Evolutionary conservation across 2,113 vertebrate genomes (phyloP), one percentile per base, ranked within the genome.

Genomic region (Seriola rivoliana): DNA sequence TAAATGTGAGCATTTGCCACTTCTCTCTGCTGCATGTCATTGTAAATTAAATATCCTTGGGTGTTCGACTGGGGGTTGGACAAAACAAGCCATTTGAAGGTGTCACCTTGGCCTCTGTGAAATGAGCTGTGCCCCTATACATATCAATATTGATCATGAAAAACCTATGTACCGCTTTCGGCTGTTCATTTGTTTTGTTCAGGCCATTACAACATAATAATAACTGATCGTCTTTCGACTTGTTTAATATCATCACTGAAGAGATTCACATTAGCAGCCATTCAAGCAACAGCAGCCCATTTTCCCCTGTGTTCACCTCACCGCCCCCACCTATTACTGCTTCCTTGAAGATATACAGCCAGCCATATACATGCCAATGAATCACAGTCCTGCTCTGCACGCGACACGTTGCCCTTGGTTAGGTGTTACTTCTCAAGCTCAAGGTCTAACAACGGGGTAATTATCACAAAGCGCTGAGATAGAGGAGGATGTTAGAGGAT

Each of bases 371-470:
- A 88, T 84, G 85, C 80, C 92, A 87, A 88, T 92, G 86, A 92
- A 91, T 91, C 85, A 89, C 84, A 58, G 67, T 2, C 11, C 72
- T 10, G 46, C 84, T 78, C 76, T 78, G 71, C 86, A 82, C 81
- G 38, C 50, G 80, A 57, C 89, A 85, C 71, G 9, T 7, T 82
- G 90, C 81, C 90, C 92, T 91, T 91, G 88, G 85, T 82, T 50
- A 36, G 87, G 76, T 74, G 89, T 85, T 88, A 89, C 84, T 87
- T 88, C 76, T 88, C 86, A 71, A 85, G 85, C 89, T 93, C 91
- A 91, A 85, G 90, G 88, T 93, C 89, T 91, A 88, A 92, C 85
- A 82, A 42, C 63, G 4, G 84, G 63, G 72, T 88, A 93, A 93
- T 94, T 92, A 93, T 84, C 85, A 59, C 69, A 75, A 80, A 78